phyloP scores from a whole-genome alignment of 2,113 vertebrate genomes.

The Halichoerus grypus region DNA sequence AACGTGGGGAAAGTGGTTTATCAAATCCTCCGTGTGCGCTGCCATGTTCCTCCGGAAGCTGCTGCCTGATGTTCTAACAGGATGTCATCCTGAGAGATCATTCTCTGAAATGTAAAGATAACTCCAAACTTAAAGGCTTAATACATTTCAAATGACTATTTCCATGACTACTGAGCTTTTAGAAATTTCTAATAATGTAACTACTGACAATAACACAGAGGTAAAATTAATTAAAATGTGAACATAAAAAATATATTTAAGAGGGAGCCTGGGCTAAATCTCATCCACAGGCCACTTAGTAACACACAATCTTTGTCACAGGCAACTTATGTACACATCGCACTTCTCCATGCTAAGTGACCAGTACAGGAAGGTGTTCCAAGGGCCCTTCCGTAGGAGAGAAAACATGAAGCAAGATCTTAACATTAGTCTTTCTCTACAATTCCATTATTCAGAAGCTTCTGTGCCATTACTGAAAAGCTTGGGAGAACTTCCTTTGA shows the following conservation, averaged over 20 bases:
- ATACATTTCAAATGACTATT: background rate
- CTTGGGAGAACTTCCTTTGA: background rate
- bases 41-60: constrained; percentile 30
- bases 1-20: background rate
- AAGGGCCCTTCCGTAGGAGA: background rate
- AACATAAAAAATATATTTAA: background rate
- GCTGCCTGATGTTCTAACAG: background rate
- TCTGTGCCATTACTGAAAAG: background rate
- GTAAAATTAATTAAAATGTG: background rate
- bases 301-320: background rate
- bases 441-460: background rate
- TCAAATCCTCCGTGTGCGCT: background rate
- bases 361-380: background rate
- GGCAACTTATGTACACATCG: background rate
- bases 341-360: background rate
- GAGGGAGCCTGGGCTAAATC: background rate
- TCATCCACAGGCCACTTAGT: background rate
- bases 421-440: background rate
- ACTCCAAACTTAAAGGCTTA: background rate
- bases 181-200: constrained; percentile 27
- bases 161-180: background rate
- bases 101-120: background rate
- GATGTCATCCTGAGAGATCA: background rate
- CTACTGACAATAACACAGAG: background rate
- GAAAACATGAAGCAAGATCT: background rate